A percentile compares a stretch with the other conserved stretches of the same genome.
These are phyloP conservation scores for Branchipolynoe longqiensis DNA, from an alignment of 2,888 invertebrate genomes.

Conservation along the genomic window DNA sequence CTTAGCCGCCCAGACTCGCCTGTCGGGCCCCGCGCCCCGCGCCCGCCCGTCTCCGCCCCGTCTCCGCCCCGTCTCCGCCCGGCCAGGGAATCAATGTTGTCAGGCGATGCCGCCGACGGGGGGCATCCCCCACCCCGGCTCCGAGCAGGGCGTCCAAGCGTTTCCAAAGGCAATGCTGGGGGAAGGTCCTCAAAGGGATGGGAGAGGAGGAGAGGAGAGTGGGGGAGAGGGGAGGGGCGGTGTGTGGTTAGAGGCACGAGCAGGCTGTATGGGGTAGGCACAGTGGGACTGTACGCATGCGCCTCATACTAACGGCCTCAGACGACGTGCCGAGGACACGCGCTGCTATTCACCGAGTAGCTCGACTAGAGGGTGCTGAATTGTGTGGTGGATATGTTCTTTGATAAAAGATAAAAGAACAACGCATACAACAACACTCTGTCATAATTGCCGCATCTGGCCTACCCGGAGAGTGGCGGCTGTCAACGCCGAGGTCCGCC, in stretches of 20 bases:
- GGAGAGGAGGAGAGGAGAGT: not conserved
- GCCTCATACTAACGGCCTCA: no score
- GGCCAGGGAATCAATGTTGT: constrained; percentile 47
- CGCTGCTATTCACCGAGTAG: no score
- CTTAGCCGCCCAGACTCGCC: constrained; percentile 39
- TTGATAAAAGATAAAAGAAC: no score
- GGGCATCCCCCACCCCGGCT: not conserved
- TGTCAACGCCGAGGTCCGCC: no score
- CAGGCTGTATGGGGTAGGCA: not conserved
- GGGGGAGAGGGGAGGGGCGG: not conserved
- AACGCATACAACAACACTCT: no score
- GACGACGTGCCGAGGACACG: no score
- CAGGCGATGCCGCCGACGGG: constrained; percentile 25
- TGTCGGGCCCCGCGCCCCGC: not conserved
- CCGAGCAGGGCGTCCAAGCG: not conserved
- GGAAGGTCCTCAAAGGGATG: not conserved
- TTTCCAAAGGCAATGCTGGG: not conserved
- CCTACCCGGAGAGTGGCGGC: no score
- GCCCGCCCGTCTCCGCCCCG: not conserved
- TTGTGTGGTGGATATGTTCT: no score
- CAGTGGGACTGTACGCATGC: no score
- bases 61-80: not conserved
- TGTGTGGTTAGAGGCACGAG: constrained; percentile 3
- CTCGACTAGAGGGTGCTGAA: no score
- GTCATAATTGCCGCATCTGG: not conserved